Evolutionary conservation across 92 coral and sea anemone species (phyloP).

Genomic region (Ricordea florida): DNA sequence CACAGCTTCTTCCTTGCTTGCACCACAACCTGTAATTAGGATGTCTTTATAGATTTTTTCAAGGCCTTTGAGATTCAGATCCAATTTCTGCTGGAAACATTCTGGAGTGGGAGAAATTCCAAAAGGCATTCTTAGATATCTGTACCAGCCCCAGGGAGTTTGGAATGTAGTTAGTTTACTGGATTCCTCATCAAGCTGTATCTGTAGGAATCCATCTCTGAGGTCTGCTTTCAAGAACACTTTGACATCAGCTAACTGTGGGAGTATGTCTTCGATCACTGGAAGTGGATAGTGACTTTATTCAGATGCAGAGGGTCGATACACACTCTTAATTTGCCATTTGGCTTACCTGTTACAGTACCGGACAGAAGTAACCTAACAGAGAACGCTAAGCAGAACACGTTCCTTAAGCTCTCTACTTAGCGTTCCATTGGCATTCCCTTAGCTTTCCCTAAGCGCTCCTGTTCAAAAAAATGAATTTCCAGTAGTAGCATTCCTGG

Average conservation of each 20-base stretch:
- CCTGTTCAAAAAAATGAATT: no score
- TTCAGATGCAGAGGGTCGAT: no score
- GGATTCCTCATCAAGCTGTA: conserved; percentile 42
- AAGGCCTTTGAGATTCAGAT: conserved; percentile 44
- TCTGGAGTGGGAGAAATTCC: conserved; percentile 35
- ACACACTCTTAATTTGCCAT: no score
- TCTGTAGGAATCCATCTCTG: conserved; percentile 39
- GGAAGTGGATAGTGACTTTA: conserved; percentile 40
- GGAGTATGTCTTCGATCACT: conserved; percentile 36
- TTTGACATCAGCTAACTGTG: conserved; percentile 45
- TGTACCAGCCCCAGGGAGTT: conserved; percentile 45
- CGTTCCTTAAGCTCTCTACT: no score
- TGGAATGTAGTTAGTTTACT: conserved; percentile 45
- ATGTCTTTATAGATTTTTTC: conserved; percentile 53
- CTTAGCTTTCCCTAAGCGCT: no score
- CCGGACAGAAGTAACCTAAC: no score
- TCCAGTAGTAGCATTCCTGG: no score
- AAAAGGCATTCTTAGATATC: conserved; percentile 32
- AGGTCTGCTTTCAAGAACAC: conserved; percentile 59
- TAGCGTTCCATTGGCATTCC: no score
- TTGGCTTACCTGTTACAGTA: no score
- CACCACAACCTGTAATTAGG: conserved; percentile 53
- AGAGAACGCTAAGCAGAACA: no score
- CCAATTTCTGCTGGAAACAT: conserved; percentile 31
- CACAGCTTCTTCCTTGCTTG: conserved; percentile 26